Evolutionary conservation across 2,797 vertebrate genomes (phyloP).

Genomic region (Carapus acus): DNA sequence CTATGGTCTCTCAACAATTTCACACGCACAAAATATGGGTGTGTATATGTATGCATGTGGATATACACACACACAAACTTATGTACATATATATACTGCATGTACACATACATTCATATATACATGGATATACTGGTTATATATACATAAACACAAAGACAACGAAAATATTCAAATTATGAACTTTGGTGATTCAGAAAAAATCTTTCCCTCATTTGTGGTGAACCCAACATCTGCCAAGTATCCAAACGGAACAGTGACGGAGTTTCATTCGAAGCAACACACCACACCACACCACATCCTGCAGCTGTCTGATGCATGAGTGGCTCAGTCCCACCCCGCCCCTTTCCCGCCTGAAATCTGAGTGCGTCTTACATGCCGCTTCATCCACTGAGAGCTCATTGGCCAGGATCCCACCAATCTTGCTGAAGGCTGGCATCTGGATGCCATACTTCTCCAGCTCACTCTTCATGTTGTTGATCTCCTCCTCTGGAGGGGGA

Average conservation of each 20-base stretch:
- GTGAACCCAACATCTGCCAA: not conserved
- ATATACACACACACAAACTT: no score
- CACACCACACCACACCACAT: no score
- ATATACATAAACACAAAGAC: no score
- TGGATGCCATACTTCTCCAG: constrained; percentile 98
- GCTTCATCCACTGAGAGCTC: constrained; percentile 98
- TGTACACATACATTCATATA: no score
- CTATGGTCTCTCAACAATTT: no score
- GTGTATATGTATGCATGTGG: no score
- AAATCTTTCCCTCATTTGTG: not conserved
- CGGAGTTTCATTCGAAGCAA: not conserved
- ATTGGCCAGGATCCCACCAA: constrained; percentile 95
- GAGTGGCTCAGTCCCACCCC: not conserved
- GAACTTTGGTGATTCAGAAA: no score
- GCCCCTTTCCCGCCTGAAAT: constrained; percentile 16
- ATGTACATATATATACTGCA: no score
- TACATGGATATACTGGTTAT: no score
- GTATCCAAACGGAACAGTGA: not conserved
- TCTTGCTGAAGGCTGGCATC: constrained; percentile 99
- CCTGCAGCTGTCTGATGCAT: not conserved
- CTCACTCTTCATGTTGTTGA: constrained; percentile 97
- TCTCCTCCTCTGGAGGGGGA: constrained; percentile 86
- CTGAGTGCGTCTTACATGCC: constrained; percentile 76
- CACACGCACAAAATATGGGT: no score
- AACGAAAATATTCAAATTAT: no score